Conservation (phyloP, 2,113 vertebrate genomes). For the Caloenas nicobarica region DNA sequence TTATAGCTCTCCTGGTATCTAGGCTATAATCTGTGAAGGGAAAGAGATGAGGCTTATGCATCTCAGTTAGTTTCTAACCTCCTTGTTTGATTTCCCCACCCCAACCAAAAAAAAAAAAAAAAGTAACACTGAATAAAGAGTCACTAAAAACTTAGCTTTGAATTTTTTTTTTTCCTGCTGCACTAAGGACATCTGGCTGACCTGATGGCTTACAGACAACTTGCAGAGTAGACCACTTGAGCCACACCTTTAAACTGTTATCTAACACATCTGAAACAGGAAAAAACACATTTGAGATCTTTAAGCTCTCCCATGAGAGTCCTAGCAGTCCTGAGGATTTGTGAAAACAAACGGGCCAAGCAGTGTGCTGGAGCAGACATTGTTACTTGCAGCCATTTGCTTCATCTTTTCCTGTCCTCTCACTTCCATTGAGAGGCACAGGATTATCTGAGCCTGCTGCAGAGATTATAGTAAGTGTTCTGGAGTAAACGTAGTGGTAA, state of each 20-base stretch:
- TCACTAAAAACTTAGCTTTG: neutral
- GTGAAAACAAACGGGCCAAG: neutral
- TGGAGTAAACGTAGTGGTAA: neutral
- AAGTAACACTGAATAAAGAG: neutral
- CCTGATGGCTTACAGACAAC: neutral
- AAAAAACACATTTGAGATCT: conserved; percentile 45
- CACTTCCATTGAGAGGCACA: neutral
- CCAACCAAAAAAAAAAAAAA: neutral
- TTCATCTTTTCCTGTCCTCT: neutral
- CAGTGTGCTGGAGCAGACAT: neutral
- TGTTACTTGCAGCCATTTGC: neutral
- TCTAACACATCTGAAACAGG: conserved; percentile 46
- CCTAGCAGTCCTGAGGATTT: neutral
- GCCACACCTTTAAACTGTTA: conserved; percentile 36
- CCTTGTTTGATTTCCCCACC: neutral
- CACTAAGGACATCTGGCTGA: conserved; percentile 13
- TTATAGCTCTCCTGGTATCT: neutral
- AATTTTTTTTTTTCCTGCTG: neutral
- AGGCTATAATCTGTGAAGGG: neutral
- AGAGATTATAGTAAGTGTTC: neutral
- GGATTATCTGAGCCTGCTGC: neutral
- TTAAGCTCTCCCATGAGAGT: conserved; percentile 16
- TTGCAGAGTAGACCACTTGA: conserved; percentile 36
- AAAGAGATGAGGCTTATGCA: neutral
- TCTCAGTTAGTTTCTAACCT: neutral